Evolutionary conservation across 2,797 vertebrate genomes (phyloP).

Genomic region (Phalanger gymnotis): DNA sequence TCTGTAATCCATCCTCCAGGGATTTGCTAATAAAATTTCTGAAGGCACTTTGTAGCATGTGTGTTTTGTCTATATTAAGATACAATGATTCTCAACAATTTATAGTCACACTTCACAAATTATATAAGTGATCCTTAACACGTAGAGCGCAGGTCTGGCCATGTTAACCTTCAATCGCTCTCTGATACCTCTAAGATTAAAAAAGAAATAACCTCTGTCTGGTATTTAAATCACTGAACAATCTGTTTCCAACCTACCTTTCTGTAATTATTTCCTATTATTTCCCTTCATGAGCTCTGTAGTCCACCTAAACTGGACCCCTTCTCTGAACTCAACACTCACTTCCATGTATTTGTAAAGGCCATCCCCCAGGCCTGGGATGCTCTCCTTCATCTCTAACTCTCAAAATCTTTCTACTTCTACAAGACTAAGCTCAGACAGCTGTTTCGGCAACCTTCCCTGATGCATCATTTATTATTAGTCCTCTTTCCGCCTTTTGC

Average conservation of each 20-base stretch:
- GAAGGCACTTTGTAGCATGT: not conserved
- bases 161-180: not conserved
- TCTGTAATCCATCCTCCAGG: not conserved
- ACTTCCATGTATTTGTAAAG: not conserved
- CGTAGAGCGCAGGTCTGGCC: not conserved
- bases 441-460: not conserved
- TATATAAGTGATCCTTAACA: not conserved
- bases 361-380: not conserved
- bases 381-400: not conserved
- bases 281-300: not conserved
- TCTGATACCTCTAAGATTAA: not conserved
- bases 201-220: not conserved
- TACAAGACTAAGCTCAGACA: not conserved
- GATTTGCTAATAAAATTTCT: not conserved
- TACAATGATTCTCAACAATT: not conserved
- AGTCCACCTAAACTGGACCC: not conserved
- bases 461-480: not conserved
- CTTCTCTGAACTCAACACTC: not conserved
- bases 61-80: not conserved
- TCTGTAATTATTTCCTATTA: not conserved
- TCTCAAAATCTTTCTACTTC: not conserved
- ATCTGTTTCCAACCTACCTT: not conserved
- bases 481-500: not conserved
- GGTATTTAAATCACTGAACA: not conserved
- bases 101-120: not conserved